phyloP scores from a whole-genome alignment of 2,113 vertebrate genomes.

The Antennarius striatus region DNA sequence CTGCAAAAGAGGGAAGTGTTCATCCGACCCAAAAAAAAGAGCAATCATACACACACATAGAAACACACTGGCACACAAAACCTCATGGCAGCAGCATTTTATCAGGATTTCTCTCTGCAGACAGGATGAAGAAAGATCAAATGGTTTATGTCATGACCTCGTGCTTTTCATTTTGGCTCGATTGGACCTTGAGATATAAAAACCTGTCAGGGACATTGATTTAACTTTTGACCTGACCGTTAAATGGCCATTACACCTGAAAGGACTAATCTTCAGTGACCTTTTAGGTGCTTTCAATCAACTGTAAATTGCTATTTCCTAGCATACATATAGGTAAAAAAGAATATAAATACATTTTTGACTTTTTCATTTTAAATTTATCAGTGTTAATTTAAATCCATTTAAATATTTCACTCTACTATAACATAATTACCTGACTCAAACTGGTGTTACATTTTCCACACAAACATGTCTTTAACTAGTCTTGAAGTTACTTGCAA shows the following conservation, averaged over 20 bases:
- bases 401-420: not conserved
- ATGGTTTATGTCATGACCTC: constrained; percentile 59
- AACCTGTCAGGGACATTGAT: constrained; percentile 60
- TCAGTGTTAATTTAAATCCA: not conserved
- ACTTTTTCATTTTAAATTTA: too few relatives aligned
- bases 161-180: constrained; percentile 64
- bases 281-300: constrained; percentile 42
- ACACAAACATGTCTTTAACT: constrained; percentile 6
- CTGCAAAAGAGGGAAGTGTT: constrained; percentile 46
- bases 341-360: constrained; percentile 1
- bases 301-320: constrained; percentile 31
- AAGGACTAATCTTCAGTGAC: constrained; percentile 46
- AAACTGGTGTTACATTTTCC: not conserved
- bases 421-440: not conserved
- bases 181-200: constrained; percentile 65
- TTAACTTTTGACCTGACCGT: constrained; percentile 61
- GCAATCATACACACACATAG: constrained; percentile 23
- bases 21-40: constrained; percentile 50
- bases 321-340: not conserved
- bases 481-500: constrained; percentile 19
- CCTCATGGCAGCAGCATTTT: constrained; percentile 45
- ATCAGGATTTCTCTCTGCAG: constrained; percentile 48
- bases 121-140: constrained; percentile 60
- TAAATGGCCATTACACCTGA: constrained; percentile 57
- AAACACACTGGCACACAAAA: constrained; percentile 18